These are phyloP conservation scores for Ciconia nigra DNA, from an alignment of 2,797 vertebrate genomes.

Conservation along the genomic window DNA sequence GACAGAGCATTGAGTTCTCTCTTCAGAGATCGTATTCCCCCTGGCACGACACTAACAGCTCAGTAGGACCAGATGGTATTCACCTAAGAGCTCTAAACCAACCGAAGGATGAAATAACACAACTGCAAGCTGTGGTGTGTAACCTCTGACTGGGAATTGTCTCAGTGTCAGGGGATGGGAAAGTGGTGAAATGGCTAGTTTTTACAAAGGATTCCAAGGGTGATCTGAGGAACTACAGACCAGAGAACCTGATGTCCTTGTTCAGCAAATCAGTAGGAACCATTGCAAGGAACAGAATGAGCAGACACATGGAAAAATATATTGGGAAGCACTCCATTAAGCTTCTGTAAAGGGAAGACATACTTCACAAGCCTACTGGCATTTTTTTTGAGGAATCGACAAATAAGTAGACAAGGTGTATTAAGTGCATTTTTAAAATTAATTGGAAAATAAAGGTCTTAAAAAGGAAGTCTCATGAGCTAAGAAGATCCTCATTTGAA, in stretches of 20 bases:
- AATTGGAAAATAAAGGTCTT: not conserved
- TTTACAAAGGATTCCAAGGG: not conserved
- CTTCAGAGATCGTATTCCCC: not conserved
- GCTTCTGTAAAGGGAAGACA: not conserved
- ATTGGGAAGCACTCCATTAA: not conserved
- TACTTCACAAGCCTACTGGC: not conserved
- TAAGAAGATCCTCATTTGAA: not conserved
- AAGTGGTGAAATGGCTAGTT: not conserved
- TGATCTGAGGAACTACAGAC: not conserved
- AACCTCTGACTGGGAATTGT: not conserved
- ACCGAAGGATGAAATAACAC: not conserved
- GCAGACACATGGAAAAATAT: not conserved
- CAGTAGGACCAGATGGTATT: not conserved
- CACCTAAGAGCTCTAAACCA: not conserved
- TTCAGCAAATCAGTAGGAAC: not conserved
- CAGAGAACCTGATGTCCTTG: not conserved
- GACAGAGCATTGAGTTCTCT: not conserved
- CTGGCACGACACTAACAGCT: not conserved
- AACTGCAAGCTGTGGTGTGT: fast-evolving
- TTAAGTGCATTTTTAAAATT: not conserved
- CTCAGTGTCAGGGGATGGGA: not conserved
- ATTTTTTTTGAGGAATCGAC: not conserved
- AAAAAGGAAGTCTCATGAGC: not conserved
- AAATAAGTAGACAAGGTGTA: not conserved
- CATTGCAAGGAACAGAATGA: not conserved